These are phyloP conservation scores for Teleiodes luculella DNA, from an alignment of 2,888 invertebrate species.

Conservation along the genomic window DNA sequence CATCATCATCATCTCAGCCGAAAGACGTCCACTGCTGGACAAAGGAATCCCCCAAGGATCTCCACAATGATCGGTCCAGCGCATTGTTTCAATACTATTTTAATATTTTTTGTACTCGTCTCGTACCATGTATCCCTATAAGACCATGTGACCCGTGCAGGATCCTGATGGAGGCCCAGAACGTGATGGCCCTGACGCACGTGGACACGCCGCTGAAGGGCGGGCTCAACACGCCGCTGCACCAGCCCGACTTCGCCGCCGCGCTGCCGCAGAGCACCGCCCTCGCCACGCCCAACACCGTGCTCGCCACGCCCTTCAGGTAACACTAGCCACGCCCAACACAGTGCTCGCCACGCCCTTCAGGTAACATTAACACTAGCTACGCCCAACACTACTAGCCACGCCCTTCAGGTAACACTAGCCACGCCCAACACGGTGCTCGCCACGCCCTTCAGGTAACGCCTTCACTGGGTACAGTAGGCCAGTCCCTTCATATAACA, in stretches of 20 bases:
- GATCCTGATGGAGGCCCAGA: slow-evolving; percentile 96
- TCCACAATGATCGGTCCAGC: too few relatives aligned
- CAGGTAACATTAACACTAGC: slow-evolving; percentile 76
- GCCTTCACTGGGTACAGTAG: slow-evolving; percentile 83
- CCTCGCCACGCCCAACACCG: slow-evolving; percentile 92
- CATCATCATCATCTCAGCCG: too few relatives aligned
- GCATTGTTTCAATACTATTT: too few relatives aligned
- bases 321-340: slow-evolving; percentile 88
- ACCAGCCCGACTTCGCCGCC: slow-evolving; percentile 92
- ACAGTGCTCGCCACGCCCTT: slow-evolving; percentile 94
- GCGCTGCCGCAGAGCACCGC: slow-evolving; percentile 84
- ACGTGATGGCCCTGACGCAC: slow-evolving; percentile 98
- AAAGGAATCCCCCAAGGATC: too few relatives aligned
- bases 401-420: slow-evolving; percentile 85
- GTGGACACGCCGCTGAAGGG: slow-evolving; percentile 98
- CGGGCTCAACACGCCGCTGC: slow-evolving; percentile 95
- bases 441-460: slow-evolving; percentile 87
- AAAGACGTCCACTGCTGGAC: too few relatives aligned
- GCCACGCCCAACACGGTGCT: slow-evolving; percentile 95
- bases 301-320: slow-evolving; percentile 92
- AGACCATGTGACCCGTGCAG: slow-evolving; percentile 37
- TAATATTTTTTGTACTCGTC: too few relatives aligned
- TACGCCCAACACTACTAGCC: slow-evolving; percentile 95
- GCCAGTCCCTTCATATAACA: slow-evolving; percentile 88
- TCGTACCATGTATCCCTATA: too few relatives aligned